These are phyloP conservation scores for Eulithis testata DNA, from an alignment of 2,888 invertebrate species.

Conservation along the genomic window DNA sequence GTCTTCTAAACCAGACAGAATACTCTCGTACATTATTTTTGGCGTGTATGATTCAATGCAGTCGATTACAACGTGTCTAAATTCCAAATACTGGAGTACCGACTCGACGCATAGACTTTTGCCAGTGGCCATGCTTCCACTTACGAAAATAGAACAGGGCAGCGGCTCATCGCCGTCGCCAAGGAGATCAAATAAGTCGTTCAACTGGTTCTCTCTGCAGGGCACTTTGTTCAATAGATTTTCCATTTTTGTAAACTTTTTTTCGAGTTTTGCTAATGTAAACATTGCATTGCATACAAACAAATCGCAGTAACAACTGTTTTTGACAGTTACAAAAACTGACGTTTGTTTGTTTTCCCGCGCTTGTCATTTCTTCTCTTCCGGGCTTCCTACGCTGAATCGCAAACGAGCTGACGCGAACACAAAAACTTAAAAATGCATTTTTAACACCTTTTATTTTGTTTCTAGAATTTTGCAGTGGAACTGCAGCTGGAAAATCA, in stretches of 20 bases:
- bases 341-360: slow-evolving; percentile 46
- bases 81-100: slow-evolving; percentile 83
- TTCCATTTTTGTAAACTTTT: slow-evolving; percentile 71
- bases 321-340: slow-evolving; percentile 30
- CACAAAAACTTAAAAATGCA: slow-evolving; percentile 1
- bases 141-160: slow-evolving; percentile 89
- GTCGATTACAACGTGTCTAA: slow-evolving; percentile 88
- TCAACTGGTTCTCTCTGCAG: slow-evolving; percentile 80
- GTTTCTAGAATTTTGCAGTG: slow-evolving; percentile 90
- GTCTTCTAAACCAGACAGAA: slow-evolving; percentile 85
- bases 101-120: slow-evolving; percentile 89
- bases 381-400: slow-evolving; percentile 50
- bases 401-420: background rate
- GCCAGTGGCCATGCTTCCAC: slow-evolving; percentile 93
- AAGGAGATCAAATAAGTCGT: slow-evolving; percentile 76
- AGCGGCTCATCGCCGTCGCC: slow-evolving; percentile 85
- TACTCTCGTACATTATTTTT: slow-evolving; percentile 90
- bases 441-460: slow-evolving; percentile 30
- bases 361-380: slow-evolving; percentile 25
- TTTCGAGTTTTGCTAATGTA: slow-evolving; percentile 43
- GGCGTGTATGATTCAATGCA: slow-evolving; percentile 92
- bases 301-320: background rate
- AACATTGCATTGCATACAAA: slow-evolving; percentile 30
- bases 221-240: slow-evolving; percentile 73
- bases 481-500: slow-evolving; percentile 89